These are phyloP conservation scores for Thamnophis sirtalis DNA, from an alignment of 2,113 vertebrate species.

Conservation along the genomic window DNA sequence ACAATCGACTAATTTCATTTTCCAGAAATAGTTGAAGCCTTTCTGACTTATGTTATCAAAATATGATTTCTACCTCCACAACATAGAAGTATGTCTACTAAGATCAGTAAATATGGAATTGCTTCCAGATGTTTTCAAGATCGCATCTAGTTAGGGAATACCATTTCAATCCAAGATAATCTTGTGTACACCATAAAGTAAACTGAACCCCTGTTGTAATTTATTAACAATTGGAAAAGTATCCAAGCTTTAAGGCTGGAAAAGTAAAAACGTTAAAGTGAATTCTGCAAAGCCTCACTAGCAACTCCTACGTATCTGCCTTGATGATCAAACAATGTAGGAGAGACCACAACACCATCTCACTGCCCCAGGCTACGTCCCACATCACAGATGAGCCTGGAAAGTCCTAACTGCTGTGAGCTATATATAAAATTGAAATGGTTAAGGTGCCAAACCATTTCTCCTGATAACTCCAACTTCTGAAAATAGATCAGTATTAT, in stretches of 20 bases:
- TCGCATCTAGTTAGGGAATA: slow-evolving; percentile 56
- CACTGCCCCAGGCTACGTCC: background rate
- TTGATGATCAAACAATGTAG: slow-evolving; percentile 23
- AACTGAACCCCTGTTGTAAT: slow-evolving; percentile 65
- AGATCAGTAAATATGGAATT: slow-evolving; percentile 58
- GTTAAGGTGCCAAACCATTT: background rate
- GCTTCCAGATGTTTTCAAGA: slow-evolving; percentile 69
- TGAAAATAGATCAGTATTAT: background rate
- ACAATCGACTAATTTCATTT: slow-evolving; percentile 16
- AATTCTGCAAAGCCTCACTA: slow-evolving; percentile 22
- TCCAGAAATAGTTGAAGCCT: background rate
- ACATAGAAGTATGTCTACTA: slow-evolving; percentile 47
- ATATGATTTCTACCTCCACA: slow-evolving; percentile 62
- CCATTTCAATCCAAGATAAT: slow-evolving; percentile 67
- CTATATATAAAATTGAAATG: too few relatives aligned
- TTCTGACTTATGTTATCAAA: slow-evolving; percentile 67
- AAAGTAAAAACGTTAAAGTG: slow-evolving; percentile 30
- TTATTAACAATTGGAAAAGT: slow-evolving; percentile 64
- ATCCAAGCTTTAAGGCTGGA: slow-evolving; percentile 28
- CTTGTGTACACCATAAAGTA: slow-evolving; percentile 58
- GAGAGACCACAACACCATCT: background rate
- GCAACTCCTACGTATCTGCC: slow-evolving; percentile 8
- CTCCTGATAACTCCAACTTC: background rate
- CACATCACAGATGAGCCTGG: background rate
- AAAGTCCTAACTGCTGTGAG: background rate